Base-by-base conservation (phyloP, 2,888 invertebrate genomes). In the Cosmorhoe ocellata region DNA sequence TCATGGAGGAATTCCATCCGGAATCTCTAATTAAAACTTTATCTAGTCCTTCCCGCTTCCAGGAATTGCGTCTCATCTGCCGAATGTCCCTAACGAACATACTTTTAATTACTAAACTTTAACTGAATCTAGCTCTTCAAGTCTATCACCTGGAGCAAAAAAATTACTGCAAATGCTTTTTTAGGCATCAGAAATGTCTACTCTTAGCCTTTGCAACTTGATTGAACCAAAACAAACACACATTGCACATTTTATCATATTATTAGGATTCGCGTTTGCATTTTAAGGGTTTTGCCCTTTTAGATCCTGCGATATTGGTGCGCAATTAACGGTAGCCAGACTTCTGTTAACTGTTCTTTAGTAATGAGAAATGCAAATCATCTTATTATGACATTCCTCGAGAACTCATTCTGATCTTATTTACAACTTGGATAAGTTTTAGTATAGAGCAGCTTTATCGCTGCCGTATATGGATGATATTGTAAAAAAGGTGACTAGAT, bases 1-100 rank as follows among this genome's bases (percentile, higher is more conserved):
- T 79, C 79, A 77, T 76, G 76, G 65, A 72, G 84, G 84, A 81
- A 87, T 87, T 79, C 72, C 79, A 83, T 77, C 80, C 79, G 88
- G 90, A 88, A 87, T 88, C 81, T 78, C 84, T 84, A 87, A 89
- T 89, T 90, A 89, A 90, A 89, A 89, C 79, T 89, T 90, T 86
- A 80, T 87, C 90, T 89, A 88, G 60, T 55, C 59, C 65, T 59
- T 61, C 58, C 58, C 39, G 66, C 58, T 74, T 75, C 74, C 71
- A 63, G 64, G 74, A 74, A 74, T 63, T 33, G 39, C 51, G 45
- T 46, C 49, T 53, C 52, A 48, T 48, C 52, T 47, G 31, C 39
- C 42, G 13, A 45, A 56, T 44, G 50, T 52, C 43, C 46, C 54
- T 42, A 42, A 54, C 41, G 24, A 24, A 24, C 13, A 61, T 42